Conservation (phyloP, 1,140 invertebrate genomes). For the Colletes gigas region DNA sequence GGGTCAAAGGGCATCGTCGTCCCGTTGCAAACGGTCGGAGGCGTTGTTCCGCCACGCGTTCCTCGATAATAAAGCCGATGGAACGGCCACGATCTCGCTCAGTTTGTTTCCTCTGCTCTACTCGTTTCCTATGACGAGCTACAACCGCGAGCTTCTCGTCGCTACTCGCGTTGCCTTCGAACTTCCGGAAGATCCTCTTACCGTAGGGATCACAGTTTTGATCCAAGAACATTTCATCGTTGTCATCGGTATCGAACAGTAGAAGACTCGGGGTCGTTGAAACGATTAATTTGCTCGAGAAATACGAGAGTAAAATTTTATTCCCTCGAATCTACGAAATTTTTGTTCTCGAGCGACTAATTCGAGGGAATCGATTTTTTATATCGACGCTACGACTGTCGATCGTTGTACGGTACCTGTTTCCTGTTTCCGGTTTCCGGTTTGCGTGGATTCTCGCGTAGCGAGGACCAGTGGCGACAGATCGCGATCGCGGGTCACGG, state of each 20-base stretch:
- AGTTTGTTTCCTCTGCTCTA: constrained; percentile 53
- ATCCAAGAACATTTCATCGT: neutral
- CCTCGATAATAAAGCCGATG: constrained; percentile 69
- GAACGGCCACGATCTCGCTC: constrained; percentile 63
- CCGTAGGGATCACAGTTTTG: no score
- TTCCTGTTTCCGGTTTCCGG: neutral
- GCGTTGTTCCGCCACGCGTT: constrained; percentile 51
- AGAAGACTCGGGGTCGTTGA: no score
- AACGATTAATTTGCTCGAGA: no score
- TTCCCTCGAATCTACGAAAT: neutral
- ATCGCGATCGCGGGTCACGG: neutral
- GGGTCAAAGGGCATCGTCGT: constrained; percentile 58
- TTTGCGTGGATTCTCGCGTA: neutral
- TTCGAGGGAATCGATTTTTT: constrained; percentile 5
- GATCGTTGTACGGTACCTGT: neutral
- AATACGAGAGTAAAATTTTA: no score
- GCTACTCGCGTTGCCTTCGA: neutral
- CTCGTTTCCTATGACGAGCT: neutral
- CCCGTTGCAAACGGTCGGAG: constrained; percentile 10
- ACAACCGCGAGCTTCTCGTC: neutral
- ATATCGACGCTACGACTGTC: neutral
- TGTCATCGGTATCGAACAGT: no score
- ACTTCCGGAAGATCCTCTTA: neutral
- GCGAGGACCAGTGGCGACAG: neutral
- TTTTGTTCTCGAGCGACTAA: neutral